phyloP scores from a whole-genome alignment of 2,113 vertebrate genomes.

The Fregata magnificens region DNA sequence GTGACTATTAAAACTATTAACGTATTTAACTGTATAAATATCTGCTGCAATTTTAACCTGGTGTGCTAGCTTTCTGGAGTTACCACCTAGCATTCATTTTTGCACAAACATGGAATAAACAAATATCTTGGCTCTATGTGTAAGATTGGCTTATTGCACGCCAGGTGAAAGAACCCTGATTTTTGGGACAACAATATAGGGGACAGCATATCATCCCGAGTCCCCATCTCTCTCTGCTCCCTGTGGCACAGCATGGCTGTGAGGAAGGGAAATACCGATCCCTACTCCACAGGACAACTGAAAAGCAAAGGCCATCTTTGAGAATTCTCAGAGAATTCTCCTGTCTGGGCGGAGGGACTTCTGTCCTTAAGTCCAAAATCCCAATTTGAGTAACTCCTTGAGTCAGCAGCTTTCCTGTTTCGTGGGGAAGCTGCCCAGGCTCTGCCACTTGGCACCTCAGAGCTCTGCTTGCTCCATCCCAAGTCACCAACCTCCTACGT shows the following conservation, averaged over 20 bases:
- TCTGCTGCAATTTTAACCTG: too few species aligned
- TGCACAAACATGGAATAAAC: too few species aligned
- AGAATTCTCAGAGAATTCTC: not conserved
- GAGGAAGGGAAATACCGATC: not conserved
- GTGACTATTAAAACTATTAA: too few species aligned
- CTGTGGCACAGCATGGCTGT: not conserved
- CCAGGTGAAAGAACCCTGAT: too few species aligned
- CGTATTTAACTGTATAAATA: too few species aligned
- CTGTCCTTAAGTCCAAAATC: not conserved
- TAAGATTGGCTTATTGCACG: too few species aligned
- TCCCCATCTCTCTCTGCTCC: not conserved
- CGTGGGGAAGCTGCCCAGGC: not conserved
- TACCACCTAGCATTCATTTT: too few species aligned
- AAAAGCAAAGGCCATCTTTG: not conserved
- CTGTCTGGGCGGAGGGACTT: rapidly evolving
- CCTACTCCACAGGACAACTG: not conserved
- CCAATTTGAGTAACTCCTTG: not conserved
- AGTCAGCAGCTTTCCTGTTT: not conserved
- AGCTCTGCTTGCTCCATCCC: not conserved
- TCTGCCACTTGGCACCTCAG: not conserved
- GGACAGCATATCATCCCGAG: not conserved
- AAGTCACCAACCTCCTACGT: not conserved
- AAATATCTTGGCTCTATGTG: too few species aligned
- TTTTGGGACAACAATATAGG: too few species aligned
- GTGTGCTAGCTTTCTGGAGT: too few species aligned